Evolutionary conservation across 2,797 vertebrate species (phyloP).

Genomic region (Rhincodon typus): DNA sequence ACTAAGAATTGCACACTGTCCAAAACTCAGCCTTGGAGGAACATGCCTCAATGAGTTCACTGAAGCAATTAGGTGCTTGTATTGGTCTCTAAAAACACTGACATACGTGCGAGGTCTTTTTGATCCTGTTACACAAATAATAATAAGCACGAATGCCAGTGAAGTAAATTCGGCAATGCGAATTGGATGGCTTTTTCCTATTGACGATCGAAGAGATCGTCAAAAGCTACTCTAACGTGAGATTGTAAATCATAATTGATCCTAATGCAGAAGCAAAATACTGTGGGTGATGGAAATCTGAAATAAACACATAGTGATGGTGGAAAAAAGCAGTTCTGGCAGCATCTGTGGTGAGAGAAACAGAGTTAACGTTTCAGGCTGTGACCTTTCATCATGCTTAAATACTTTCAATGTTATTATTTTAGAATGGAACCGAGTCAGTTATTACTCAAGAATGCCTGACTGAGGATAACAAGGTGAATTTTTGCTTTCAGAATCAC

Average conservation of each 20-base stretch:
- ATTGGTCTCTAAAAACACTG: background rate
- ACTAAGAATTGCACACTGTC: background rate
- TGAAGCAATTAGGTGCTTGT: background rate
- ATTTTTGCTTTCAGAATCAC: background rate
- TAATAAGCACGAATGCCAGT: background rate
- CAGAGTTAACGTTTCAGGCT: too few relatives aligned
- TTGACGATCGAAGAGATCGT: background rate
- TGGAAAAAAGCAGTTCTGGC: too few relatives aligned
- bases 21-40: background rate
- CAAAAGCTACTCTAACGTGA: background rate
- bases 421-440: background rate
- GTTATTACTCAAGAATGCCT: background rate
- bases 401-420: background rate
- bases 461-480: background rate
- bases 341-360: too few relatives aligned
- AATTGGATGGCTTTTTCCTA: background rate
- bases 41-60: background rate
- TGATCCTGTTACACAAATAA: background rate
- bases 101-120: background rate
- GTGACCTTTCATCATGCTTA: background rate
- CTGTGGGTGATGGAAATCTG: too few relatives aligned
- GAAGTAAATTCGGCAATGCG: background rate
- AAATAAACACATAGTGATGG: too few relatives aligned
- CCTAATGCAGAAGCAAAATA: too few relatives aligned
- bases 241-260: too few relatives aligned